Percentiles rank a stretch among this genome's conserved stretches.
These are phyloP conservation scores for Cephus nigrinus DNA, from an alignment of 2,888 invertebrate species.

Conservation along the genomic window DNA sequence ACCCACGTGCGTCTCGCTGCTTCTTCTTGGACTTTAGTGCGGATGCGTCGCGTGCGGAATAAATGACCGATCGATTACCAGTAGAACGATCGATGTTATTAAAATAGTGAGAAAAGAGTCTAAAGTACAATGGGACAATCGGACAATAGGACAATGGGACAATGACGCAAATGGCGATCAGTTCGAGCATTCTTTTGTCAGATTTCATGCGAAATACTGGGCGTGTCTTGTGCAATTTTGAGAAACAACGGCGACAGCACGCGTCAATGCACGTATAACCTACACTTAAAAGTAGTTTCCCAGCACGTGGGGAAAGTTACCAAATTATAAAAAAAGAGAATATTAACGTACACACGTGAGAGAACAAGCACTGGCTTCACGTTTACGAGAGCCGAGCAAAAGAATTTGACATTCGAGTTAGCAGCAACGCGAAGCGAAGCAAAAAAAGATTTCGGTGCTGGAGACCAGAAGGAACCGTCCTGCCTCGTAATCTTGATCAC, in stretches of 20 bases:
- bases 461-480: background rate
- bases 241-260: background rate
- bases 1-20: too few relatives aligned
- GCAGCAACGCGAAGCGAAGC: too few relatives aligned
- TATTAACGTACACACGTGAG: background rate
- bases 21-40: too few relatives aligned
- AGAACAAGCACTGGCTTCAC: background rate
- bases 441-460: background rate
- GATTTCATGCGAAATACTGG: background rate
- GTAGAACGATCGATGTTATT: background rate
- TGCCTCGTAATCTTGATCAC: background rate
- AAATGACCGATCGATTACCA: background rate
- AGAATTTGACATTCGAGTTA: background rate
- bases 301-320: background rate
- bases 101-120: background rate
- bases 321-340: background rate
- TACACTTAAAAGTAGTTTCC: background rate
- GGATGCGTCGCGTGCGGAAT: too few relatives aligned
- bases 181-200: background rate
- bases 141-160: background rate
- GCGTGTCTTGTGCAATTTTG: background rate
- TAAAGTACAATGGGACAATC: background rate
- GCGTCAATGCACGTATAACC: background rate
- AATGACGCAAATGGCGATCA: background rate
- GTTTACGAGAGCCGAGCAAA: background rate